Base-by-base conservation (phyloP, 2,113 vertebrate species). In the Orthonyx spaldingii region DNA sequence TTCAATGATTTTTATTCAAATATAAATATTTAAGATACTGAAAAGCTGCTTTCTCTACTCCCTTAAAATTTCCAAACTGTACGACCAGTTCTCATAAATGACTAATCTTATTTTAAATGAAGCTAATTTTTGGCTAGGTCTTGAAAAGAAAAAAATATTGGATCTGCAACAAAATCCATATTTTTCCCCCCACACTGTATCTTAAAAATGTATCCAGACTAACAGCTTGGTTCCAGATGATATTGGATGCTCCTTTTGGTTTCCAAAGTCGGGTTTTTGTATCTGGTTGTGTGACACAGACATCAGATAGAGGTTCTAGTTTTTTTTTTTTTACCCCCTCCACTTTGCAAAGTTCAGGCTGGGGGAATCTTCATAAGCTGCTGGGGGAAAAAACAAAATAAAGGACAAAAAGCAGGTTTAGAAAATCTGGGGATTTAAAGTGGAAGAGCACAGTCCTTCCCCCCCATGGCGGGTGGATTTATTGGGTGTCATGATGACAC, bases 201-300 rank as follows among this genome's bases (percentile, higher is more conserved):
- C 83, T 97, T 95, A 91, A 88, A 96, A 95, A 92, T 71, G 71
- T 42, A 94, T 85, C 79, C 90, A 90, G 93, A 63, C 70, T 94
- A 97, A 97, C 95, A 97, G 93, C 91, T 97, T 97, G 93, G 90
- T 93, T 90, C 94, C 95, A 96, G 94, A 97, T 96, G 94, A 96
- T 91, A 87, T 18, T 55, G 53, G 78, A 88, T 95, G 93, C 92
- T 95, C 93, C 77, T 91, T 91, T 93, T 55, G 27, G n/a, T 70
- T 90, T 72, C 88, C 78, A 82, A 95, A 94, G 80, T 50, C 17
- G 2, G 5, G 14, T 1, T 33, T 86, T 59, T 74, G 35, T 75
- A 28, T 80, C 64, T 79, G 52, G 32, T 74, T 46, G n/a, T 64
- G 57, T 50, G 76, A 63, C 55, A 20, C 1, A 3, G 53, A 63